These are phyloP conservation scores for Colinus virginianus DNA, from an alignment of 2,113 vertebrate species.

Conservation along the genomic window DNA sequence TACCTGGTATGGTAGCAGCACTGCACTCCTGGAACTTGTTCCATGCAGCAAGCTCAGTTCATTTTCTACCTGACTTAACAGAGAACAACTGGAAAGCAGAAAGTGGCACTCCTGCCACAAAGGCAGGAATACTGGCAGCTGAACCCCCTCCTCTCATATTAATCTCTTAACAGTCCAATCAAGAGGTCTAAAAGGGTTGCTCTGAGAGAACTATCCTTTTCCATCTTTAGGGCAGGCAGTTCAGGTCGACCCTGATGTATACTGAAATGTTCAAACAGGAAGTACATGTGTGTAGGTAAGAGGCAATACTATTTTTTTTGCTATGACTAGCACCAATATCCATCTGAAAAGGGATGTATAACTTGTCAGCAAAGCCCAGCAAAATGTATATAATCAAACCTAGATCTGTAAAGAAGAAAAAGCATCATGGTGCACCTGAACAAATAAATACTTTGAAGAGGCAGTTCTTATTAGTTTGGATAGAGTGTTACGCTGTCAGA, in stretches of 20 bases:
- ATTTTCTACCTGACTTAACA: not conserved
- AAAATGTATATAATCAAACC: not conserved
- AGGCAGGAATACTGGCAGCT: not conserved
- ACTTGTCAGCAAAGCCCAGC: not conserved
- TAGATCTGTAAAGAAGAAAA: not conserved
- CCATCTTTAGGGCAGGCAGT: not conserved
- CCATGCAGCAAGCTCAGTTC: not conserved
- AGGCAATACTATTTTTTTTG: not conserved
- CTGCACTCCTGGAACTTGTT: not conserved
- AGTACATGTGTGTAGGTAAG: not conserved
- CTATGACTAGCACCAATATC: not conserved
- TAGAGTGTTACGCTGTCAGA: not conserved
- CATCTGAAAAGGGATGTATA: not conserved
- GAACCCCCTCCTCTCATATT: not conserved
- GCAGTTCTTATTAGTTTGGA: not conserved
- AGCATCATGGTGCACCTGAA: not conserved
- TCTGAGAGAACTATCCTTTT: not conserved
- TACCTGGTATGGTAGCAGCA: not conserved
- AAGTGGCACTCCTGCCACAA: not conserved
- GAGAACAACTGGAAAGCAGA: not conserved
- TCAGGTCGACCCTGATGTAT: not conserved
- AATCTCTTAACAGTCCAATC: not conserved
- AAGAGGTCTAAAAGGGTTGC: not conserved
- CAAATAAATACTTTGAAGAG: not conserved
- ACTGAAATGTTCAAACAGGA: not conserved